Base-by-base conservation (phyloP, 1,140 invertebrate genomes). In the Pogonomyrmex barbatus region DNA sequence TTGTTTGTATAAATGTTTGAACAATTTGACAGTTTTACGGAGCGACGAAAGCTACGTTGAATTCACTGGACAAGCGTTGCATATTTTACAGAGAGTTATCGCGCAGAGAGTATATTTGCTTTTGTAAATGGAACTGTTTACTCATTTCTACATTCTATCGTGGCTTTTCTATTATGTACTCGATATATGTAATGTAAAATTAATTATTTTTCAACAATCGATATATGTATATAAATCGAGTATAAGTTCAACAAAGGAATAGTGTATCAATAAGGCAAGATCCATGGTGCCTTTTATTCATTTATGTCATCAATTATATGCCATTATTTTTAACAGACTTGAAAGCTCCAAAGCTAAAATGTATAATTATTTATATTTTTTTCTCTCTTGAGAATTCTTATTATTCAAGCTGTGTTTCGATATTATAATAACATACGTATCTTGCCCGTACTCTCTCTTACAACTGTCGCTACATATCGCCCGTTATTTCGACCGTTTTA, bases 21-120 rank as follows among this genome's bases (percentile, higher is more conserved):
- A 68, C 76, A 45, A 78, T 70, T 67, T 42, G 77, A 79, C 77
- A 81, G 77, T 70, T 81, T 81, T 42, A 70, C n/a, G 77, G 14
- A 81, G 24, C 14, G 47, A 24, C 63, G 47, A 47, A 70, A 56
- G 36, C 47, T 68, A 14, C 62, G 47, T 42, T 47, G 63, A 54
- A 81, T 70, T 81, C n/a, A 67, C 63, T 56, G 30, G 50, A 81
- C 50, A 68, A 81, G n/a, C 42, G 9, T 30, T 68, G 47, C 36
- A 81, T 54, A 81, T 81, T 81, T 81, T 68, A 68, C n/a, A 42
- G 4, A 30, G 56, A 33, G 67, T 17, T 12, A 14, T 56, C 56
- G 36, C 12, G 50, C 54, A 17, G 12, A 68, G 12, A 3, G 56
- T 56, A 54, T 4, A n/a, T 81, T 70, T 65, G n/a, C 33, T 63